Percentiles rank a stretch among this genome's conserved stretches.
phyloP scores from a whole-genome alignment of 2,888 invertebrate species.

The Suillia variegata region DNA sequence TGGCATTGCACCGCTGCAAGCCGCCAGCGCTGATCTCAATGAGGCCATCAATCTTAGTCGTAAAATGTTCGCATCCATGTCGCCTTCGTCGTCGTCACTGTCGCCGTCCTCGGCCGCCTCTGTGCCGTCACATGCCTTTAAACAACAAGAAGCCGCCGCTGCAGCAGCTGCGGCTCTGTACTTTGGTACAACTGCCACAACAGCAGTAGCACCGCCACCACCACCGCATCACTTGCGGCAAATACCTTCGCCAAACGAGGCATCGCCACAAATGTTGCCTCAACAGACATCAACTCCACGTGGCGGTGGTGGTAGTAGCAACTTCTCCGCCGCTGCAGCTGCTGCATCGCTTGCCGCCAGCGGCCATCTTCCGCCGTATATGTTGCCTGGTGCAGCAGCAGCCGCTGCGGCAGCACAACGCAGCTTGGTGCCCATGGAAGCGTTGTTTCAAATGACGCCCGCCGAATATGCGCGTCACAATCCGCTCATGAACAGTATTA shows the following conservation, averaged over 20 bases:
- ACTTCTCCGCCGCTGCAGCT: slow-evolving; percentile 16
- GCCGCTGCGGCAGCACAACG: slow-evolving; percentile 43
- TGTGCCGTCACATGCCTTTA: slow-evolving; percentile 35
- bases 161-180: slow-evolving; percentile 51
- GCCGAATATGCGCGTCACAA: slow-evolving; percentile 69
- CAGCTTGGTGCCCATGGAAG: slow-evolving; percentile 71
- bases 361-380: slow-evolving; percentile 54
- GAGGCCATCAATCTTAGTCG: slow-evolving; percentile 79
- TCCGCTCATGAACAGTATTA: slow-evolving; percentile 67
- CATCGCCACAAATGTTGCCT: slow-evolving; percentile 40
- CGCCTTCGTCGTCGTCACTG: slow-evolving; percentile 43
- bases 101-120: slow-evolving; percentile 46
- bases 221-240: slow-evolving; percentile 38
- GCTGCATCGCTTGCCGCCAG: slow-evolving; percentile 34
- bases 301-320: slow-evolving; percentile 8
- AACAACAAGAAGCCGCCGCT: slow-evolving; percentile 40
- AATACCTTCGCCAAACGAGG: slow-evolving; percentile 46
- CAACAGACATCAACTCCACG: slow-evolving; percentile 38
- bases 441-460: slow-evolving; percentile 66
- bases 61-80: slow-evolving; percentile 67
- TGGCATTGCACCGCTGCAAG: slow-evolving; percentile 68
- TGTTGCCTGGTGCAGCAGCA: slow-evolving; percentile 55
- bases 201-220: no score
- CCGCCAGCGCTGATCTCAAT: slow-evolving; percentile 56
- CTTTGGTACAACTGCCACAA: slow-evolving; percentile 44